Evolutionary conservation across 2,113 vertebrate species (phyloP).

Genomic region (Lethenteron camtschaticum): DNA sequence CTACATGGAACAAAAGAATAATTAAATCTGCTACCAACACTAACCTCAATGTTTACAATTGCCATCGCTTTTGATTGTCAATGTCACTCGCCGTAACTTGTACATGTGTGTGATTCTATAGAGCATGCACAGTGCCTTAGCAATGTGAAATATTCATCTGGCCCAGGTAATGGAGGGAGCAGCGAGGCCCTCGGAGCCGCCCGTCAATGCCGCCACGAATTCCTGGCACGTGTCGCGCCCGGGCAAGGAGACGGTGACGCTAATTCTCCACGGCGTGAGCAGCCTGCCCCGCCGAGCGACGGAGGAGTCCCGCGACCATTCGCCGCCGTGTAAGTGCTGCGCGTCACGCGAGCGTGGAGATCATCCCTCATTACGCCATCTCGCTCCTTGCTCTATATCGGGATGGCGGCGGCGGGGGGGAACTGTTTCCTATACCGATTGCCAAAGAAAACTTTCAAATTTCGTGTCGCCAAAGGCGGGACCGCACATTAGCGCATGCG

Average conservation of each 20-base stretch:
- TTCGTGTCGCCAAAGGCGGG: no score
- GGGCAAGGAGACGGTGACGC: constrained; percentile 15
- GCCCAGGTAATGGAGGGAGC: constrained; percentile 15
- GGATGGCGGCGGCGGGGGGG: no score
- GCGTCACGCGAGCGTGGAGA: no score
- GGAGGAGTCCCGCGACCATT: constrained; percentile 14
- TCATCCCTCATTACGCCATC: no score
- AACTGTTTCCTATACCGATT: no score
- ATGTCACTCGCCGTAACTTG: neutral
- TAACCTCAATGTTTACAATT: neutral
- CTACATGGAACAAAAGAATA: no score
- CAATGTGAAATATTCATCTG: neutral
- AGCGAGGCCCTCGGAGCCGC: neutral
- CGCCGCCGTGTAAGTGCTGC: constrained; percentile 18
- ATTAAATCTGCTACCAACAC: no score
- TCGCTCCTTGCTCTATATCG: no score
- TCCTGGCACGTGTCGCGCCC: constrained; percentile 16
- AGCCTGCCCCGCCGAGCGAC: constrained; percentile 15
- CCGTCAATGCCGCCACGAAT: neutral
- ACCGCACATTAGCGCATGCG: no score
- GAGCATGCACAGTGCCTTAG: no score
- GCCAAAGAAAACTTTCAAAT: no score
- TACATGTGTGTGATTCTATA: no score
- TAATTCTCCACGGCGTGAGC: constrained; percentile 21
- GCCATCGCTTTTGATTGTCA: neutral